These are phyloP conservation scores for Halictus quadricinctus DNA, from an alignment of 2,888 invertebrate genomes.

Conservation along the genomic window DNA sequence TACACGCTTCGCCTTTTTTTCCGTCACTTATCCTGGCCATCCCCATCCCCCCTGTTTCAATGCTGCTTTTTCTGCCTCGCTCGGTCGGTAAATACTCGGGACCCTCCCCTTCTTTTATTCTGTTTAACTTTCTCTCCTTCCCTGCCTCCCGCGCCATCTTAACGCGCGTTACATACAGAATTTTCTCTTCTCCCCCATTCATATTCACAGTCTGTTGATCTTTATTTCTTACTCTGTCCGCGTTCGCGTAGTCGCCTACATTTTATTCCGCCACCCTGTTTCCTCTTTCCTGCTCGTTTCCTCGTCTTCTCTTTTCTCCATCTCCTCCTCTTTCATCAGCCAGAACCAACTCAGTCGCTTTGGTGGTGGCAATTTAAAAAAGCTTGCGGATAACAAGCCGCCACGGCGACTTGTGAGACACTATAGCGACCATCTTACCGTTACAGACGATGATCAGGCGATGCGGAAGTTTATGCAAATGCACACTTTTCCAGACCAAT, in stretches of 20 bases:
- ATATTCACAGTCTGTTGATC: constrained; percentile 3
- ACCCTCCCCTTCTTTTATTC: constrained; percentile 22
- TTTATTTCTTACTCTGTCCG: constrained; percentile 16
- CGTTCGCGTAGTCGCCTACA: neutral
- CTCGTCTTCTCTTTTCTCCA: neutral
- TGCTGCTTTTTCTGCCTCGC: constrained; percentile 13
- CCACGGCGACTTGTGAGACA: constrained; percentile 4
- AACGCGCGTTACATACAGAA: constrained; percentile 9
- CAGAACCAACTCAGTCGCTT: neutral
- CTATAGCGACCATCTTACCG: neutral
- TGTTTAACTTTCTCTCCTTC: constrained; percentile 27
- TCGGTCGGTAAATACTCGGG: constrained; percentile 27
- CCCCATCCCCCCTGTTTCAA: neutral
- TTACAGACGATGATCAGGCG: constrained; percentile 3
- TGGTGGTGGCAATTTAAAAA: constrained; percentile 2
- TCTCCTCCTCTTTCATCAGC: neutral
- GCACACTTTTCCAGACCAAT: neutral
- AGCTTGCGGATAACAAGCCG: constrained; percentile 13
- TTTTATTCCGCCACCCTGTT: neutral
- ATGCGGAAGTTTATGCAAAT: constrained; percentile 8
- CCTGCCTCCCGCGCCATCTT: neutral
- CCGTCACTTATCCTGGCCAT: constrained; percentile 15
- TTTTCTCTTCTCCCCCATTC: constrained; percentile 11
- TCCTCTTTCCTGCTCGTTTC: neutral
- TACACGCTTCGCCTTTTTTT: constrained; percentile 35